Evolutionary conservation across 2,888 invertebrate species (phyloP).

Genomic region (Glyphotaelius pellucidus): DNA sequence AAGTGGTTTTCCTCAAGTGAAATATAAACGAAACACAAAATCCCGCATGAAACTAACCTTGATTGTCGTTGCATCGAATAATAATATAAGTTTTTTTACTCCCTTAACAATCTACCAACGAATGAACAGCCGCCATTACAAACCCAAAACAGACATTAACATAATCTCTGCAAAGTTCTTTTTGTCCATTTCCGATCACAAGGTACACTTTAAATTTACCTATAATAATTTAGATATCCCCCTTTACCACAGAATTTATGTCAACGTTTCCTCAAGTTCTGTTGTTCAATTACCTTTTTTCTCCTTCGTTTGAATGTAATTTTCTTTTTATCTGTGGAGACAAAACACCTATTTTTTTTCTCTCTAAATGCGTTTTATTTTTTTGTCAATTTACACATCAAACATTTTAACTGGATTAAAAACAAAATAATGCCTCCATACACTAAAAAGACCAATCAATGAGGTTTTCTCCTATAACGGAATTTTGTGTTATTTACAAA

Average conservation of each 20-base stretch:
- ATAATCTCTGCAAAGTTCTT: neutral
- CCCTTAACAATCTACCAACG: slow-evolving; percentile 31
- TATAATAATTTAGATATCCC: neutral
- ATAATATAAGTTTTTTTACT: slow-evolving; percentile 1
- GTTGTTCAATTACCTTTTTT: neutral
- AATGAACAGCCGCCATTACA: slow-evolving; percentile 53
- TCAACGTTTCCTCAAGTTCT: neutral
- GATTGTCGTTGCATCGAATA: slow-evolving; percentile 16
- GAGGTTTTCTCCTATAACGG: too few relatives aligned
- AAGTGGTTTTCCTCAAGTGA: slow-evolving; percentile 13
- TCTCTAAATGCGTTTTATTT: neutral
- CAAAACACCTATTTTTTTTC: neutral
- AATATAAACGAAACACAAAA: slow-evolving; percentile 52
- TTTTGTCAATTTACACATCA: neutral
- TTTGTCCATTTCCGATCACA: neutral
- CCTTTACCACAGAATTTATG: neutral
- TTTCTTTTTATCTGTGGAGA: neutral
- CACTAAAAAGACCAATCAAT: neutral
- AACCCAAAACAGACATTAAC: neutral
- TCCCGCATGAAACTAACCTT: slow-evolving; percentile 41
- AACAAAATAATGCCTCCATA: neutral
- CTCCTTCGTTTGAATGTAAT: neutral
- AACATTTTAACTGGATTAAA: neutral
- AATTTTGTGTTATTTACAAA: too few relatives aligned
- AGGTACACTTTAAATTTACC: neutral